Evolutionary conservation across 2,888 invertebrate species (phyloP).

Genomic region (Cosmia pyralina): DNA sequence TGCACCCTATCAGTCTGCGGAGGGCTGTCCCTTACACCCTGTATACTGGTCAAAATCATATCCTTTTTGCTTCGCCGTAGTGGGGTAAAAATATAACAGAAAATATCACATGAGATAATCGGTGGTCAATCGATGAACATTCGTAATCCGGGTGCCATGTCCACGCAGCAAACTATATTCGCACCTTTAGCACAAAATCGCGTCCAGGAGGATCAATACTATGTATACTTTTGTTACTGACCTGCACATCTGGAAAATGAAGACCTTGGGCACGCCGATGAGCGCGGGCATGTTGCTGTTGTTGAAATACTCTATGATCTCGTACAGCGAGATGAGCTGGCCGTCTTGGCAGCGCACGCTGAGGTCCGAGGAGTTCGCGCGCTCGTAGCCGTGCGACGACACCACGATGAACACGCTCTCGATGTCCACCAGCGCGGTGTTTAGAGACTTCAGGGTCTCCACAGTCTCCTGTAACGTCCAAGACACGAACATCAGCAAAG

Average conservation of each 20-base stretch:
- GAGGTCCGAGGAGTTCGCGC: slow-evolving; percentile 84
- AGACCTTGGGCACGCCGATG: slow-evolving; percentile 92
- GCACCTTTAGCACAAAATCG: background rate
- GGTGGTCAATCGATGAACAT: background rate
- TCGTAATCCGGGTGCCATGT: background rate
- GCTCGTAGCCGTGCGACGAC: slow-evolving; percentile 92
- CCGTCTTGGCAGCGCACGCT: slow-evolving; percentile 91
- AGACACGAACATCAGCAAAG: background rate
- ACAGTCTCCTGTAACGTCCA: slow-evolving; percentile 76
- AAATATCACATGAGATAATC: background rate
- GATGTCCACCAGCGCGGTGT: slow-evolving; percentile 79
- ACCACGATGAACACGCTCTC: slow-evolving; percentile 92
- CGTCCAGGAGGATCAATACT: background rate
- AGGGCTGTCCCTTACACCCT: too few relatives aligned
- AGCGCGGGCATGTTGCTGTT: slow-evolving; percentile 88
- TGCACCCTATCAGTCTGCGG: too few relatives aligned
- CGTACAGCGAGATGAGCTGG: slow-evolving; percentile 83
- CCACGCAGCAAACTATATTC: too few relatives aligned
- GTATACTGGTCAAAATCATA: too few relatives aligned
- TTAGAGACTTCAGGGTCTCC: slow-evolving; percentile 80
- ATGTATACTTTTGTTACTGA: slow-evolving; percentile 53
- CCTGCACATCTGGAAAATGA: slow-evolving; percentile 94
- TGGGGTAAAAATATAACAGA: too few relatives aligned
- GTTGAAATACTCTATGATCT: slow-evolving; percentile 91
- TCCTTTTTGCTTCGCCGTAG: too few relatives aligned